A percentile compares a stretch with the other conserved stretches of the same genome.
These are phyloP conservation scores for Diglossa cyanea DNA, from an alignment of 2,797 vertebrate genomes.

Conservation along the genomic window DNA sequence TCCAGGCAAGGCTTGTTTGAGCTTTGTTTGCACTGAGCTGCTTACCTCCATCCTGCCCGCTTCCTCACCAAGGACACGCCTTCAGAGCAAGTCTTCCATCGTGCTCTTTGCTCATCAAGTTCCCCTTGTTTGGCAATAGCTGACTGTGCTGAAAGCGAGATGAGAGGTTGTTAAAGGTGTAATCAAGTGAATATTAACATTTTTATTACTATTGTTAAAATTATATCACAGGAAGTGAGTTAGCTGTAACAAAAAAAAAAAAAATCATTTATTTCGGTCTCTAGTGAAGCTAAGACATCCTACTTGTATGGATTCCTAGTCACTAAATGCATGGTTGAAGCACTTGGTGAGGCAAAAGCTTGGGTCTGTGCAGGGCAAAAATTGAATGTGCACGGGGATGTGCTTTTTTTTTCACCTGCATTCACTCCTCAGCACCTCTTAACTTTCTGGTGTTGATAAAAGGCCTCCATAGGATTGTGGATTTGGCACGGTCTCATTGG, in stretches of 20 bases:
- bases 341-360: background rate
- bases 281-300: background rate
- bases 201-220: background rate
- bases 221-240: background rate
- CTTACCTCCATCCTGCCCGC: background rate
- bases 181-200: background rate
- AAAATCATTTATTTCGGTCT: background rate
- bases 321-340: background rate
- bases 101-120: background rate
- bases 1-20: background rate
- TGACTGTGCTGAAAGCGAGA: background rate
- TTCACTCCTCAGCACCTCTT: background rate
- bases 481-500: background rate
- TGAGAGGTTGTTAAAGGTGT: background rate
- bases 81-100: rapidly evolving
- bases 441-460: background rate
- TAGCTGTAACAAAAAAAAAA: background rate
- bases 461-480: background rate
- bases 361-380: background rate
- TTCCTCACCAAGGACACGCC: background rate
- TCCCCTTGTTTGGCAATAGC: background rate
- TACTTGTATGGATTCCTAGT: background rate
- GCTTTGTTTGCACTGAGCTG: background rate
- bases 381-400: background rate
- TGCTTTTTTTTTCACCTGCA: rapidly evolving